These are phyloP conservation scores for Macrosoma leucophasiata DNA, from an alignment of 2,888 invertebrate species.

Conservation along the genomic window DNA sequence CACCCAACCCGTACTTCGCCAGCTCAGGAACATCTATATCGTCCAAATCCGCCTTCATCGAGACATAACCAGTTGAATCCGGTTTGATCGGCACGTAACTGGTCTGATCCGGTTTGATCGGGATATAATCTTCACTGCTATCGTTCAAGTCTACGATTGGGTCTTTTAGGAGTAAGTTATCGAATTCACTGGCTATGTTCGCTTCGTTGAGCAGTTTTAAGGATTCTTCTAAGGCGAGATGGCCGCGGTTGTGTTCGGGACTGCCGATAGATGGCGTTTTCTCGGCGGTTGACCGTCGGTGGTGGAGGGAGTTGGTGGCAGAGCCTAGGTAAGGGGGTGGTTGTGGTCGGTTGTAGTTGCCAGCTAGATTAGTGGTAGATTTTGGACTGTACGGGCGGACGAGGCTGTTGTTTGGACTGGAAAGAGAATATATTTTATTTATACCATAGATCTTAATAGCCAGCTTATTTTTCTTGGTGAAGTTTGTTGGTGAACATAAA, in stretches of 20 bases:
- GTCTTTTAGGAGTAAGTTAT: slow-evolving; percentile 43
- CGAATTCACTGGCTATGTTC: slow-evolving; percentile 52
- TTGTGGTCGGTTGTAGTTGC: slow-evolving; percentile 64
- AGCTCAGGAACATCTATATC: slow-evolving; percentile 58
- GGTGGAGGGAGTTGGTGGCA: slow-evolving; percentile 52
- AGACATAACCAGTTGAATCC: slow-evolving; percentile 21
- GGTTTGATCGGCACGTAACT: slow-evolving; percentile 28
- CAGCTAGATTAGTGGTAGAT: slow-evolving; percentile 53
- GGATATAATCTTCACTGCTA: slow-evolving; percentile 62
- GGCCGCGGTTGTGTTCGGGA: slow-evolving; percentile 48
- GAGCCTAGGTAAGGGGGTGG: slow-evolving; percentile 65
- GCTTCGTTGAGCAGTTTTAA: slow-evolving; percentile 65
- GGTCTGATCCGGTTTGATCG: slow-evolving; percentile 38
- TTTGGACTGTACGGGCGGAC: slow-evolving; percentile 70
- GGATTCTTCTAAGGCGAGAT: slow-evolving; percentile 60
- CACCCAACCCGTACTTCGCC: slow-evolving; percentile 49
- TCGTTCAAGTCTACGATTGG: slow-evolving; percentile 56
- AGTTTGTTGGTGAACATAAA: no score
- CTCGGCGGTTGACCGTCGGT: slow-evolving; percentile 45
- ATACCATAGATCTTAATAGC: no score
- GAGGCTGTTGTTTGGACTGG: slow-evolving; percentile 75
- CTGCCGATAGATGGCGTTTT: slow-evolving; percentile 43
- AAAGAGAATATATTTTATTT: no score
- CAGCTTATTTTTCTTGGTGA: no score
- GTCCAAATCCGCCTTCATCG: slow-evolving; percentile 40